These are phyloP conservation scores for Peromyscus eremicus DNA, from an alignment of 2,797 vertebrate species.

Conservation along the genomic window DNA sequence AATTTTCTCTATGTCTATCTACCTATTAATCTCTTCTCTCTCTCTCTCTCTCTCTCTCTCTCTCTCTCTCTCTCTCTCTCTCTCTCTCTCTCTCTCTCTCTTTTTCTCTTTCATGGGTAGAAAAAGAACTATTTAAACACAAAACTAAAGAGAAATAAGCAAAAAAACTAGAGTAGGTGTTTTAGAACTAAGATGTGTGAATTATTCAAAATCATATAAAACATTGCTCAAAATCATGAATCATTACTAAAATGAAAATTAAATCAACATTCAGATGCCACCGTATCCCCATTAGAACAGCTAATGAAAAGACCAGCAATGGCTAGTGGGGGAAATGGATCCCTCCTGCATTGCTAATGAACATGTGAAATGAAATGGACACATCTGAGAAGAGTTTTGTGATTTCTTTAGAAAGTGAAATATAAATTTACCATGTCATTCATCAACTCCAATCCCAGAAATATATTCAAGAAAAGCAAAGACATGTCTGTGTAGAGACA, in stretches of 20 bases:
- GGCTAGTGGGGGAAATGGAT: not conserved
- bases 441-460: not conserved
- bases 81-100: not conserved
- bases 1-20: not conserved
- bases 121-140: not conserved
- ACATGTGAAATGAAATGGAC: not conserved
- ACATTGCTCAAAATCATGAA: not conserved
- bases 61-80: too few relatives aligned
- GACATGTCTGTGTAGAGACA: not conserved
- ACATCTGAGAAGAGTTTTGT: not conserved
- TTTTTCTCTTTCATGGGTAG: too few relatives aligned
- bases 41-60: not conserved
- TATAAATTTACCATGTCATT: not conserved
- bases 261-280: not conserved
- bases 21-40: too few relatives aligned
- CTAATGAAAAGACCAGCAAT: not conserved
- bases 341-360: not conserved
- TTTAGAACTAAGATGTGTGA: not conserved
- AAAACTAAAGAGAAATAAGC: not conserved
- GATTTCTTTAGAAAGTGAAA: not conserved
- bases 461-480: conserved; percentile 33
- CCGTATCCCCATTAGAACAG: not conserved
- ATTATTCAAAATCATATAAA: not conserved
- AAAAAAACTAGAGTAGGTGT: not conserved
- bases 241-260: conserved; percentile 26